Evolutionary conservation across 2,888 invertebrate species (phyloP).

Genomic region (Pristionchus exspectatus): DNA sequence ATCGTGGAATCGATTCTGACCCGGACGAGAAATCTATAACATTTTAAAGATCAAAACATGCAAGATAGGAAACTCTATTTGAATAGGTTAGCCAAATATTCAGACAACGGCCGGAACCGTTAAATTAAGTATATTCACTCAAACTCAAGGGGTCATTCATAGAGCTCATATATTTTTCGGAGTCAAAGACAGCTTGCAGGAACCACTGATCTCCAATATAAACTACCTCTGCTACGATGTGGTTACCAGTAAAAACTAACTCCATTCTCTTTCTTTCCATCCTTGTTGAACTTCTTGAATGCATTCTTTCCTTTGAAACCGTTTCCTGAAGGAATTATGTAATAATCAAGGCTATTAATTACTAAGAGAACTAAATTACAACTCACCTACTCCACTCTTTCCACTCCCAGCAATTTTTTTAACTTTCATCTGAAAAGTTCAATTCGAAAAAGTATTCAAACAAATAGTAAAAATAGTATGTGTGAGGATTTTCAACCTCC

Average conservation of each 20-base stretch:
- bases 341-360: background rate
- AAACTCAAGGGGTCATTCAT: too few relatives aligned
- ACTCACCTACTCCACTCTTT: background rate
- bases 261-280: slow-evolving; percentile 41
- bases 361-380: background rate
- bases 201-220: too few relatives aligned
- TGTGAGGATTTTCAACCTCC: background rate
- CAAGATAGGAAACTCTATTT: background rate
- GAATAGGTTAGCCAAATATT: too few relatives aligned
- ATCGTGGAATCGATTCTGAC: slow-evolving; percentile 27
- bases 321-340: background rate
- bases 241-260: background rate
- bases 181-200: too few relatives aligned
- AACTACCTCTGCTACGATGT: too few relatives aligned
- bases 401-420: background rate
- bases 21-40: background rate
- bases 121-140: too few relatives aligned
- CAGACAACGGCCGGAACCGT: too few relatives aligned
- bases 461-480: background rate
- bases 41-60: background rate
- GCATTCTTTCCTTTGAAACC: background rate
- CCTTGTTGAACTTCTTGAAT: slow-evolving; percentile 16
- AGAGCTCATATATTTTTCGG: too few relatives aligned
- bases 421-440: background rate
- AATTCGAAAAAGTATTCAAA: background rate